A percentile compares a stretch with the other conserved stretches of the same genome.
Conservation (phyloP, 2,888 invertebrate species). For the Nycteola revayana region DNA sequence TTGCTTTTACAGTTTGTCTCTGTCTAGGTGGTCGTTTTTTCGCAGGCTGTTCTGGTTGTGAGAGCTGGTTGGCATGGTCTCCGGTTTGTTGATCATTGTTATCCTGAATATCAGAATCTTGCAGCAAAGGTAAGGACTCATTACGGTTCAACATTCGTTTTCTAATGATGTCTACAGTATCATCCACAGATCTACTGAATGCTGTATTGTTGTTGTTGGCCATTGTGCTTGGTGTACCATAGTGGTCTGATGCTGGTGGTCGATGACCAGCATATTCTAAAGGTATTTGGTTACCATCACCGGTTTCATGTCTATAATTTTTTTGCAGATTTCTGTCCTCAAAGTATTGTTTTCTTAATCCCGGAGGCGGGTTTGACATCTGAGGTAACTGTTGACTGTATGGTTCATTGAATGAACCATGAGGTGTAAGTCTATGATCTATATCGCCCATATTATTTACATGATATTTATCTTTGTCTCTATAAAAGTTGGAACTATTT, state of each 20-base stretch:
- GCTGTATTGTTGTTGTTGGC: constrained; percentile 59
- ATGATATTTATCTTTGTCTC: constrained; percentile 34
- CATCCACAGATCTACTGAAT: constrained; percentile 68
- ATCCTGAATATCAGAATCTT: constrained; percentile 32
- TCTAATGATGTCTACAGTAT: constrained; percentile 70
- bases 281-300: constrained; percentile 43
- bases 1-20: constrained; percentile 46
- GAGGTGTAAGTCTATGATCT: constrained; percentile 48
- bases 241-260: constrained; percentile 73
- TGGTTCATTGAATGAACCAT: constrained; percentile 17
- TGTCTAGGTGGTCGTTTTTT: constrained; percentile 51
- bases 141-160: constrained; percentile 59
- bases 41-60: constrained; percentile 45
- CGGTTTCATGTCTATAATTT: constrained; percentile 35
- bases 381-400: constrained; percentile 33
- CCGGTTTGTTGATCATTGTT: constrained; percentile 33
- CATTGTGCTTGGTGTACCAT: constrained; percentile 52
- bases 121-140: constrained; percentile 44
- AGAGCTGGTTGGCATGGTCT: constrained; percentile 28
- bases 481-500: constrained; percentile 31
- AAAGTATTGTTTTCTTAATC: constrained; percentile 36
- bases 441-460: constrained; percentile 66
- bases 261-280: constrained; percentile 62
- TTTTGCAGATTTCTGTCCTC: constrained; percentile 44
- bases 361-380: constrained; percentile 44